phyloP scores from a whole-genome alignment of 1,140 invertebrate species.

The Macrotrachela quadricornifera region DNA sequence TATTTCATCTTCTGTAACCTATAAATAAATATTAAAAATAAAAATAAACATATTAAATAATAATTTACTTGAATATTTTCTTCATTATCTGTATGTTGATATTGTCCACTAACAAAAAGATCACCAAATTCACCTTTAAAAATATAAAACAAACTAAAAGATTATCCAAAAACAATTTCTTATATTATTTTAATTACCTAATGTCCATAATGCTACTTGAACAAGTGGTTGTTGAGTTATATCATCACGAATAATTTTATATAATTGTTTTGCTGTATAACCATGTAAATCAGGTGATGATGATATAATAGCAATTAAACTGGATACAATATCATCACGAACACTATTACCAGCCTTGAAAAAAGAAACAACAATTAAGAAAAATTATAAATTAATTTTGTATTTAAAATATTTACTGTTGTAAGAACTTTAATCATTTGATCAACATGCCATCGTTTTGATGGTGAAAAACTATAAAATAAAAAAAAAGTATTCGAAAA shows the following conservation, averaged over 20 bases:
- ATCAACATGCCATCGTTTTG: slow-evolving; percentile 87
- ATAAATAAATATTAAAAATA: no score
- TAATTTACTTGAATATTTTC: no score
- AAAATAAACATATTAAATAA: no score
- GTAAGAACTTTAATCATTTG: slow-evolving; percentile 80
- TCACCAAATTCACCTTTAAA: no score
- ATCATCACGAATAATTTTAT: slow-evolving; percentile 33
- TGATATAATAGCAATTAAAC: slow-evolving; percentile 78
- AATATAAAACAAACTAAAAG: no score
- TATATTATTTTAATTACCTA: no score
- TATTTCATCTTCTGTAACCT: neutral
- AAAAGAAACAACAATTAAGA: no score
- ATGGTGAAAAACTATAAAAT: slow-evolving; percentile 39
- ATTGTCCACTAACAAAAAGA: no score
- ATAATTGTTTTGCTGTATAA: slow-evolving; percentile 32
- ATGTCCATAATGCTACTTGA: slow-evolving; percentile 70
- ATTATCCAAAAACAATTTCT: no score
- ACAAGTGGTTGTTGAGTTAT: slow-evolving; percentile 52
- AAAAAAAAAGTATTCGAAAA: no score
- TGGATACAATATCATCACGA: slow-evolving; percentile 83
- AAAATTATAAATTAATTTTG: no score
- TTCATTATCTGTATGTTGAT: no score
- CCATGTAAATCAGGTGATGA: slow-evolving; percentile 57
- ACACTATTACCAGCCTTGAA: slow-evolving; percentile 84
- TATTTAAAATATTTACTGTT: slow-evolving; percentile 26